phyloP scores from a whole-genome alignment of 1,140 invertebrate species.

The Archegozetes longisetosus region DNA sequence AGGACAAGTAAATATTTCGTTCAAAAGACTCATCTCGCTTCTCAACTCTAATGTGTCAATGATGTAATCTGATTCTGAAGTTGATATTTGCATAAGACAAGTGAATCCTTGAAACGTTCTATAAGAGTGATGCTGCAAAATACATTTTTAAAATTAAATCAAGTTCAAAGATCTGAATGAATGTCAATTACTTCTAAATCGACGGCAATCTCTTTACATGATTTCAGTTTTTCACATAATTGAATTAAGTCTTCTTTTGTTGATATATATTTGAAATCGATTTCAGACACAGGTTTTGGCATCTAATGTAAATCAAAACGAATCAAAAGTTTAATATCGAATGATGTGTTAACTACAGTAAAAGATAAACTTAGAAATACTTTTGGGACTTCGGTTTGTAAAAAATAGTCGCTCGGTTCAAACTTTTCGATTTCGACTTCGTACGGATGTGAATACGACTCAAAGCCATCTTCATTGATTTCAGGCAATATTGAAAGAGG shows the following conservation, averaged over 20 bases:
- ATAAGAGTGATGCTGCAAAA: constrained; percentile 55
- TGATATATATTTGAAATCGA: constrained; percentile 48
- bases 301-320: constrained; percentile 14
- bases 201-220: constrained; percentile 54
- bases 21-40: constrained; percentile 62
- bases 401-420: constrained; percentile 20
- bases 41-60: constrained; percentile 71
- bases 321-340: too few species aligned
- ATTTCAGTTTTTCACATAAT: constrained; percentile 46
- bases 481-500: constrained; percentile 55
- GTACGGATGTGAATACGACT: constrained; percentile 66
- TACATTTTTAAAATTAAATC: neutral
- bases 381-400: constrained; percentile 22
- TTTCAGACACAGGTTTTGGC: constrained; percentile 39
- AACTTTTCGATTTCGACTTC: constrained; percentile 56
- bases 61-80: constrained; percentile 65
- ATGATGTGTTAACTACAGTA: too few species aligned
- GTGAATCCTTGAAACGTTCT: constrained; percentile 59
- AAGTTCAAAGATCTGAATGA: neutral
- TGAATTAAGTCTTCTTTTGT: constrained; percentile 44
- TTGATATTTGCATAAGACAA: constrained; percentile 70
- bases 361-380: too few species aligned
- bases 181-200: constrained; percentile 52
- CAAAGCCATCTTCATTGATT: constrained; percentile 40
- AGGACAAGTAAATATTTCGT: constrained; percentile 81